Base-by-base conservation (phyloP, 1,140 invertebrate species). In the Doryteuthis pealeii region DNA sequence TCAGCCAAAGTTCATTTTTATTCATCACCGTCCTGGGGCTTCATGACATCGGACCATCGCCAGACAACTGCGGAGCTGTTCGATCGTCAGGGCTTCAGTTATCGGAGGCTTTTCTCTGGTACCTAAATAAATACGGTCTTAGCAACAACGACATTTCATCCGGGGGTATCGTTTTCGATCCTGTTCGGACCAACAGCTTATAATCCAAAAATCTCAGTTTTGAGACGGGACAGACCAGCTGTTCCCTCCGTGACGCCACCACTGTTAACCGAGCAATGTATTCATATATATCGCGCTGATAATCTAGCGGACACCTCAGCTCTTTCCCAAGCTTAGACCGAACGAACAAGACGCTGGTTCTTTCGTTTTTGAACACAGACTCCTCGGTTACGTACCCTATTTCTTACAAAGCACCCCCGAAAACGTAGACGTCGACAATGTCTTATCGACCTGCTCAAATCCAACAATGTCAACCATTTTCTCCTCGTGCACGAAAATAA, bases 41-140 rank as follows among this genome's bases (percentile, higher is more conserved):
- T 18, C 82, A 83, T 54, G 74, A 81, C 6, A 68, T 69, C 18
- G 80, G 78, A 1, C 8, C 15, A 3, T 76, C 72, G 54, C 72
- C 80, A 1, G 82, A 82, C 32, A 69, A 65, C 5, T 83, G 82
- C 72, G 71, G 73, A 0, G 58, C 58, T 15, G 26, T 80, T 22
- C 62, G 75, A 22, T 35, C 76, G 26, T 54, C 75, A 6, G 80
- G 81, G 18, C 73, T 82, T 35, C 73, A 80, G 28, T 79, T 82
- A 54, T 33, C 79, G 15, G 80, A 85, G 76, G 83, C 83, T n/a
- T 86, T 86, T 58, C 74, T 84, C 32, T 86, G 83, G 83, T 79
- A 78, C 3, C 77, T 85, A n/a, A 75, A 80, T 32, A 77, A 78
- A 22, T 80, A 78, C 69, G 33, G 33, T 5, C 70, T 15, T 6